phyloP scores from a whole-genome alignment of 1,140 invertebrate genomes.

The Nebria ingens region DNA sequence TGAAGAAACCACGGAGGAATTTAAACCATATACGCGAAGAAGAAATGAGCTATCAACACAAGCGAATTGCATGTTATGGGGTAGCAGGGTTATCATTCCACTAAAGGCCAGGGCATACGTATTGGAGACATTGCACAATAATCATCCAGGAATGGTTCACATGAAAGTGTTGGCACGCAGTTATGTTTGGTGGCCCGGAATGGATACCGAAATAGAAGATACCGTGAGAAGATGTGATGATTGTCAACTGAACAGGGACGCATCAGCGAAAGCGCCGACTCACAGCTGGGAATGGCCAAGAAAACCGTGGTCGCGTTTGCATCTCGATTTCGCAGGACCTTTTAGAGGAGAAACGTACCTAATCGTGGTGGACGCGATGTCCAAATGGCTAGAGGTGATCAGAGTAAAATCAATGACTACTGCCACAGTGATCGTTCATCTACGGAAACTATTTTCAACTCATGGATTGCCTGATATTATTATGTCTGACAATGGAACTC shows the following conservation, averaged over 20 bases:
- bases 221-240: not conserved
- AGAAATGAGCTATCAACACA: conserved; percentile 20
- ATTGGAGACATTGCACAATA: conserved; percentile 31
- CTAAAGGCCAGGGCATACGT: conserved; percentile 19
- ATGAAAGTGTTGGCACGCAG: conserved; percentile 34
- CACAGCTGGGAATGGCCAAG: conserved; percentile 30
- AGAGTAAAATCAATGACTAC: conserved; percentile 18
- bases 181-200: conserved; percentile 28
- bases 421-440: conserved; percentile 14
- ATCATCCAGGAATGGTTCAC: conserved; percentile 34
- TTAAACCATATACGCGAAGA: conserved; percentile 15
- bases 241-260: conserved; percentile 23
- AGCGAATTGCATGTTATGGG: conserved; percentile 22
- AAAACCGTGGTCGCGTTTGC: conserved; percentile 30
- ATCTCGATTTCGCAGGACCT: conserved; percentile 28
- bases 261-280: conserved; percentile 19
- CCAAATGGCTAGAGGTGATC: conserved; percentile 27
- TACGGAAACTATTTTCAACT: conserved; percentile 14
- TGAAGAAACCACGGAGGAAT: conserved; percentile 13
- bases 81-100: conserved; percentile 32
- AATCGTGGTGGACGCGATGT: conserved; percentile 24
- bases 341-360: conserved; percentile 22
- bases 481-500: not conserved
- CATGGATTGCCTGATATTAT: conserved; percentile 17
- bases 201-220: not conserved